phyloP scores from a whole-genome alignment of 2,888 invertebrate genomes.

The Tuberolachnus salignus region DNA sequence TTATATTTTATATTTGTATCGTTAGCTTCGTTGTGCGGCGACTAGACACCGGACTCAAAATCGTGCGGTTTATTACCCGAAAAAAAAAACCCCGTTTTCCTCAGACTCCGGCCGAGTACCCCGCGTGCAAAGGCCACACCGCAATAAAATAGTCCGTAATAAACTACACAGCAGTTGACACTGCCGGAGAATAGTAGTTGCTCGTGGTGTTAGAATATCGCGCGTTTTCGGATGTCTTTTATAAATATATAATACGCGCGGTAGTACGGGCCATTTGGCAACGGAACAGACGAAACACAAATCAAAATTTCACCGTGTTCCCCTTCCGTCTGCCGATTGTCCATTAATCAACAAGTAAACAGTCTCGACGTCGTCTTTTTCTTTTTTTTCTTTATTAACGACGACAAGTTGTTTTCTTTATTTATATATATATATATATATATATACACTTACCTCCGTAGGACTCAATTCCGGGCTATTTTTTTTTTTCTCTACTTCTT shows the following conservation, averaged over 20 bases:
- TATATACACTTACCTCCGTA: neutral
- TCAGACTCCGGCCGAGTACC: slow-evolving; percentile 7
- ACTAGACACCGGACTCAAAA: too few species aligned
- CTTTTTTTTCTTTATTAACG: slow-evolving; percentile 11
- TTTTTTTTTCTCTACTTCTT: neutral
- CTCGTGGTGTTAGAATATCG: slow-evolving; percentile 41
- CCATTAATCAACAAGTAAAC: slow-evolving; percentile 55
- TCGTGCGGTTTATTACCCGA: too few species aligned
- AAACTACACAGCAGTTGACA: neutral
- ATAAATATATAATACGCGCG: slow-evolving; percentile 17
- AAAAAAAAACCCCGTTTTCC: too few species aligned
- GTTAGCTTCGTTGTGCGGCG: too few species aligned
- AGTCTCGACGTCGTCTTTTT: neutral
- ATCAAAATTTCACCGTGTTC: slow-evolving; percentile 49
- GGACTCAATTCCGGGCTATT: slow-evolving; percentile 7
- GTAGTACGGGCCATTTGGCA: slow-evolving; percentile 44
- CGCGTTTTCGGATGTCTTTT: slow-evolving; percentile 30
- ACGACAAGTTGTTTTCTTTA: slow-evolving; percentile 54
- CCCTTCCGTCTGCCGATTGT: slow-evolving; percentile 17
- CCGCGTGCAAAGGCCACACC: neutral
- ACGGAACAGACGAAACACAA: slow-evolving; percentile 54
- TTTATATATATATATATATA: too few species aligned
- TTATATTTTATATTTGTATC: too few species aligned
- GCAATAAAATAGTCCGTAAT: slow-evolving; percentile 2
- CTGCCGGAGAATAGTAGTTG: neutral